Evolutionary conservation across 1,140 invertebrate species (phyloP).

Genomic region (Nasonia longicornis): DNA sequence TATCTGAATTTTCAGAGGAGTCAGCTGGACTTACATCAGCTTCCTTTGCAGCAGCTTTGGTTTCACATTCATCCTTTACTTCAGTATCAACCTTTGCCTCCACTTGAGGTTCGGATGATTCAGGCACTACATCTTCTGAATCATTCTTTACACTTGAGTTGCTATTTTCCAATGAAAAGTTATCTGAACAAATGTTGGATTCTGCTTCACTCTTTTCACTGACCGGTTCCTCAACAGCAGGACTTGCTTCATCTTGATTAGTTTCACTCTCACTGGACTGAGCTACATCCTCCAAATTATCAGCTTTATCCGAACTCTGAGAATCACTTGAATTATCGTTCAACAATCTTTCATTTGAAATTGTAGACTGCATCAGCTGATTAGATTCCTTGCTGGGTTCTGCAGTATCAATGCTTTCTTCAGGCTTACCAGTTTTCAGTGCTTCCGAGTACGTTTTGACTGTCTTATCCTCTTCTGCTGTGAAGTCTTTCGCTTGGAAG

Average conservation of each 20-base stretch:
- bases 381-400: slow-evolving; percentile 41
- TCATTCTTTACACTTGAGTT: slow-evolving; percentile 20
- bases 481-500: slow-evolving; percentile 65
- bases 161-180: neutral
- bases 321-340: slow-evolving; percentile 18
- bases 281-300: slow-evolving; percentile 10
- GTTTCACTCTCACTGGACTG: slow-evolving; percentile 21
- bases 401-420: slow-evolving; percentile 30
- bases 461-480: slow-evolving; percentile 49
- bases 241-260: neutral
- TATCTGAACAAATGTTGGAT: neutral
- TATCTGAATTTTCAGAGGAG: neutral
- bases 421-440: slow-evolving; percentile 29
- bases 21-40: neutral
- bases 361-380: slow-evolving; percentile 4
- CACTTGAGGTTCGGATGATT: neutral
- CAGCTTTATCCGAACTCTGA: slow-evolving; percentile 8
- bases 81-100: slow-evolving; percentile 23
- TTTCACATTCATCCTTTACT: slow-evolving; percentile 15
- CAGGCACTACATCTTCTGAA: neutral
- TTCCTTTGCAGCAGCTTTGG: neutral
- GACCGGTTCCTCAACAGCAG: neutral
- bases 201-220: slow-evolving; percentile 29
- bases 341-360: slow-evolving; percentile 5
- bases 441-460: slow-evolving; percentile 47